Conservation (phyloP, 2,888 invertebrate genomes). For the Eustalomyia histrio region DNA sequence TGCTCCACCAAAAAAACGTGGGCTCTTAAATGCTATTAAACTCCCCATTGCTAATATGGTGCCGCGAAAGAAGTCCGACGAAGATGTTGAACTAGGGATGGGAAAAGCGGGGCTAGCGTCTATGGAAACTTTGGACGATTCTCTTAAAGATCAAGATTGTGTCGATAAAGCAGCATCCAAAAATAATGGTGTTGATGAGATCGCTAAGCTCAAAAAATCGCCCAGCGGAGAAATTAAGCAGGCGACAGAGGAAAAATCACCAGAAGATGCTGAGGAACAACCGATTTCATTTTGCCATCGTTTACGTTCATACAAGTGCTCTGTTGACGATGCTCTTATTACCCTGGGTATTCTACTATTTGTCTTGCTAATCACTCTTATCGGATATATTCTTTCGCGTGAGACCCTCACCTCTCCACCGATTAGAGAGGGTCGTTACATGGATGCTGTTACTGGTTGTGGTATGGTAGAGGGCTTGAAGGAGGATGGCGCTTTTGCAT, state of each 20-base stretch:
- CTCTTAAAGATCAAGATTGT: slow-evolving; percentile 83
- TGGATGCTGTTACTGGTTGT: slow-evolving; percentile 87
- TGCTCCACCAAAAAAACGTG: slow-evolving; percentile 79
- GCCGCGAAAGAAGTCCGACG: slow-evolving; percentile 81
- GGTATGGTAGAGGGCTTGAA: slow-evolving; percentile 89
- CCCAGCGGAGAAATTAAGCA: slow-evolving; percentile 74
- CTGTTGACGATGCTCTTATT: slow-evolving; percentile 83
- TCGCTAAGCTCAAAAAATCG: slow-evolving; percentile 84
- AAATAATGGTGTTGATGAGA: slow-evolving; percentile 83
- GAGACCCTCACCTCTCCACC: slow-evolving; percentile 82
- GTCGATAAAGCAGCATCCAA: slow-evolving; percentile 79
- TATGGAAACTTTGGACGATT: slow-evolving; percentile 90
- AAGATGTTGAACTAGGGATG: slow-evolving; percentile 81
- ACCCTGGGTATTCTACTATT: slow-evolving; percentile 82
- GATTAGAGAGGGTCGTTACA: slow-evolving; percentile 86
- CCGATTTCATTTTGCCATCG: slow-evolving; percentile 81
- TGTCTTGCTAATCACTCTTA: slow-evolving; percentile 83
- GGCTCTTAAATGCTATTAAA: slow-evolving; percentile 83
- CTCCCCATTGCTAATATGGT: slow-evolving; percentile 83
- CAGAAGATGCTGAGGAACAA: slow-evolving; percentile 72
- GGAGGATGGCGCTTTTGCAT: slow-evolving; percentile 89
- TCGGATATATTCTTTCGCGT: slow-evolving; percentile 83
- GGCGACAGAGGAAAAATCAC: slow-evolving; percentile 70
- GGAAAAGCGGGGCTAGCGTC: slow-evolving; percentile 88
- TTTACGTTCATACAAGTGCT: slow-evolving; percentile 84